Evolutionary conservation across 2,113 vertebrate genomes (phyloP).

Genomic region (Nestor notabilis): DNA sequence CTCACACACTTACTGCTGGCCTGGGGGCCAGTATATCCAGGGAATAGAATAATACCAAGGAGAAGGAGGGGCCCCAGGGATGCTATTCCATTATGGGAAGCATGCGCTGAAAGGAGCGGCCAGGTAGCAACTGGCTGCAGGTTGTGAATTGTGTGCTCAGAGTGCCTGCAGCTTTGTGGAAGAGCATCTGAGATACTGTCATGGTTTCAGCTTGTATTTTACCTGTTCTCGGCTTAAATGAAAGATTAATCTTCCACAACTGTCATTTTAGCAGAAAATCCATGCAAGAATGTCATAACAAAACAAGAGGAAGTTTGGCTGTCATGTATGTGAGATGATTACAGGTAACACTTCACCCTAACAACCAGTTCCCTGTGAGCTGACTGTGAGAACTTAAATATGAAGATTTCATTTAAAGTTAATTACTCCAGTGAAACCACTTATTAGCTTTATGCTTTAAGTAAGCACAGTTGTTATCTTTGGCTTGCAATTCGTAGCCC

Average conservation of each 20-base stretch:
- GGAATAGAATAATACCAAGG: neutral
- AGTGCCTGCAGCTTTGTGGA: neutral
- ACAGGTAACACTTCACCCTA: neutral
- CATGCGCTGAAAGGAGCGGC: rapidly evolving
- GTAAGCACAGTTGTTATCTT: neutral
- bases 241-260: neutral
- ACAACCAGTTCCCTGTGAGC: neutral
- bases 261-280: neutral
- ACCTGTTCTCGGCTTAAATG: neutral
- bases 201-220: neutral
- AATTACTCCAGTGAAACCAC: neutral
- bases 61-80: neutral
- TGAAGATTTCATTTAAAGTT: neutral
- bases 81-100: neutral
- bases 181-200: neutral
- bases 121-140: neutral
- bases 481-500: neutral
- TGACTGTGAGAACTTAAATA: neutral
- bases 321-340: neutral
- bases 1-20: neutral
- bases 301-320: neutral
- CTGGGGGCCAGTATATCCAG: neutral
- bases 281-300: neutral
- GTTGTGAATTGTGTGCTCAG: neutral
- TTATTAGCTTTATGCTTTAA: neutral